These are phyloP conservation scores for Amblyteles armatorius DNA, from an alignment of 2,888 invertebrate species.

Conservation along the genomic window DNA sequence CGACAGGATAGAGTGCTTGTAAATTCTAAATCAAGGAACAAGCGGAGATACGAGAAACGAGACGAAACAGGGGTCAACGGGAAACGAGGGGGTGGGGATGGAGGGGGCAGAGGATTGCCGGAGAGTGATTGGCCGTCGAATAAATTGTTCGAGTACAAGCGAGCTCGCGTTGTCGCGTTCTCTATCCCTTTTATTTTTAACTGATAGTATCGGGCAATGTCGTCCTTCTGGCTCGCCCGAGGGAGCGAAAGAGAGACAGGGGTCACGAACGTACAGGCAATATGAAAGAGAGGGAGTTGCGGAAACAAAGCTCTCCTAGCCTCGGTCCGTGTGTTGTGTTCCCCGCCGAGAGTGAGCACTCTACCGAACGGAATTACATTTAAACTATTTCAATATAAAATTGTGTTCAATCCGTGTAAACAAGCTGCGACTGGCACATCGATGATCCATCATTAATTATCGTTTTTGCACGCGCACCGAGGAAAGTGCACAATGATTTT, in stretches of 20 bases:
- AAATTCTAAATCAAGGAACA: constrained; percentile 54
- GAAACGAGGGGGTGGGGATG: background rate
- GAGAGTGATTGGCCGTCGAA: constrained; percentile 55
- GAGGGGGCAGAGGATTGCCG: constrained; percentile 29
- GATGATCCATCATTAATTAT: background rate
- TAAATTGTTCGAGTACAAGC: constrained; percentile 58
- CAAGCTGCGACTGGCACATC: background rate
- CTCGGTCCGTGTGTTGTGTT: constrained; percentile 14
- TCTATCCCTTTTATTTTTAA: constrained; percentile 48
- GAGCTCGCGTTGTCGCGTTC: constrained; percentile 52
- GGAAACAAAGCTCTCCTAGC: constrained; percentile 20
- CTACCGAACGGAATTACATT: constrained; percentile 41
- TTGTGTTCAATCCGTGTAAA: constrained; percentile 18
- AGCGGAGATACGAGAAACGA: constrained; percentile 51
- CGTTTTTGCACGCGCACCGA: background rate
- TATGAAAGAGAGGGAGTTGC: constrained; percentile 16
- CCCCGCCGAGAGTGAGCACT: constrained; percentile 10
- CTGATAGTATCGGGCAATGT: constrained; percentile 51
- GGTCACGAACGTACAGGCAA: background rate
- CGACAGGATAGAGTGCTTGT: constrained; percentile 13
- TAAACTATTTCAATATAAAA: constrained; percentile 32
- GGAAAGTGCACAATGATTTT: too few species aligned
- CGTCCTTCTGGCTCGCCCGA: constrained; percentile 38
- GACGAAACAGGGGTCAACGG: constrained; percentile 35
- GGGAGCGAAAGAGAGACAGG: constrained; percentile 14